Percentiles rank a stretch among this genome's conserved stretches.
These are phyloP conservation scores for Hydropotes inermis DNA, from an alignment of 2,113 vertebrate species.

Conservation along the genomic window DNA sequence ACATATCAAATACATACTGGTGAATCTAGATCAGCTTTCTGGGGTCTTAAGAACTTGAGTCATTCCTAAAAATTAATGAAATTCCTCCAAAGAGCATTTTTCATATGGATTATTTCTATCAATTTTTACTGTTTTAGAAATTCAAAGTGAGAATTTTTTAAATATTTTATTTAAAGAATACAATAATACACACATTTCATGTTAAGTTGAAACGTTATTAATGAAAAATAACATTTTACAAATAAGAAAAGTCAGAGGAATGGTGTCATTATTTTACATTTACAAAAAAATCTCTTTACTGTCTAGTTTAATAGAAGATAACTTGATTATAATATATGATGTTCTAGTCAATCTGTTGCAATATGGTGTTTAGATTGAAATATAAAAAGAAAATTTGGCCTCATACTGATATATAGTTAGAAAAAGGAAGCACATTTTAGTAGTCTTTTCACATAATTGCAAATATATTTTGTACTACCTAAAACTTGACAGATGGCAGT, in stretches of 20 bases:
- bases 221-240: neutral
- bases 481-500: conserved; percentile 30
- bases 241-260: neutral
- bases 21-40: neutral
- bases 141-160: neutral
- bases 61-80: neutral
- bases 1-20: neutral
- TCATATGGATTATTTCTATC: neutral
- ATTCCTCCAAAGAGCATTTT: neutral
- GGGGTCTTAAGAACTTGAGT: neutral
- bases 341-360: neutral
- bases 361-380: conserved; percentile 30
- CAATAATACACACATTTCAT: neutral
- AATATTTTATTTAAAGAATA: neutral
- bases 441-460: conserved; percentile 24
- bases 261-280: neutral
- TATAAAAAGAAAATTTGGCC: neutral
- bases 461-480: neutral
- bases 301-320: neutral
- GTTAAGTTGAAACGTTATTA: neutral
- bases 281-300: neutral
- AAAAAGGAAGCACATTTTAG: neutral
- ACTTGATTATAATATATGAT: neutral
- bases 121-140: neutral
- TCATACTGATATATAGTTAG: neutral